These are phyloP conservation scores for Caenorhabditis sp. DNA, from an alignment of 2,888 invertebrate species.

Conservation along the genomic window DNA sequence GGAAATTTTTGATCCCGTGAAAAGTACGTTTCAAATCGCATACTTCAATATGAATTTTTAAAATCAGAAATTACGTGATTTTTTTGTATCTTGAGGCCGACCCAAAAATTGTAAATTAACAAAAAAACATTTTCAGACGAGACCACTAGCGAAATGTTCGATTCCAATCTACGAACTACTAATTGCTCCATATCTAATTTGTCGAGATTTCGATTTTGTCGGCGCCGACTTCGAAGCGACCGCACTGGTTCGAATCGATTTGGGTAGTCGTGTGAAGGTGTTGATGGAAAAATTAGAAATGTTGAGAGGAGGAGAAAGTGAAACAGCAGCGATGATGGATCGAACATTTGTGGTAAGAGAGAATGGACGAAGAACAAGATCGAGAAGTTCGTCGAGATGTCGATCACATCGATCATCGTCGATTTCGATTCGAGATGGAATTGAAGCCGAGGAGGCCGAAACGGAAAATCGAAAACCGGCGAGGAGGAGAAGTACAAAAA, in stretches of 20 bases:
- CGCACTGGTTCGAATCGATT: conserved; percentile 43
- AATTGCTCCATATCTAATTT: conserved; percentile 43
- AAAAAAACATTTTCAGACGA: conserved; percentile 32
- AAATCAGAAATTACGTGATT: too few relatives aligned
- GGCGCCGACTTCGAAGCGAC: conserved; percentile 42
- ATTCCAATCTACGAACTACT: conserved; percentile 43
- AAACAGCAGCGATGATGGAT: background rate
- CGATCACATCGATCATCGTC: background rate
- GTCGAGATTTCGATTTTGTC: conserved; percentile 42
- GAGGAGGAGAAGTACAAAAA: background rate
- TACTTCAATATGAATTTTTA: too few relatives aligned
- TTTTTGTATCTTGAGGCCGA: too few relatives aligned
- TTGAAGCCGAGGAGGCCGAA: background rate
- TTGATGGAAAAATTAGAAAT: conserved; percentile 39
- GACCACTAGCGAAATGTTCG: conserved; percentile 40
- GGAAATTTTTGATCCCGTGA: too few relatives aligned
- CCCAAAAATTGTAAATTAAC: too few relatives aligned
- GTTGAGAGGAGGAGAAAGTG: conserved; percentile 15
- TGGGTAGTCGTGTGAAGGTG: conserved; percentile 34
- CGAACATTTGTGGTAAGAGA: background rate
- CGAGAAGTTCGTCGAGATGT: conserved; percentile 43
- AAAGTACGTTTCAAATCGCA: too few relatives aligned
- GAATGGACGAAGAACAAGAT: conserved; percentile 21
- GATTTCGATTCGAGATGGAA: background rate
- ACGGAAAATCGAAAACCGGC: background rate